These are phyloP conservation scores for Pterocles orientalis DNA, from an alignment of 2,113 vertebrate species.

Conservation along the genomic window DNA sequence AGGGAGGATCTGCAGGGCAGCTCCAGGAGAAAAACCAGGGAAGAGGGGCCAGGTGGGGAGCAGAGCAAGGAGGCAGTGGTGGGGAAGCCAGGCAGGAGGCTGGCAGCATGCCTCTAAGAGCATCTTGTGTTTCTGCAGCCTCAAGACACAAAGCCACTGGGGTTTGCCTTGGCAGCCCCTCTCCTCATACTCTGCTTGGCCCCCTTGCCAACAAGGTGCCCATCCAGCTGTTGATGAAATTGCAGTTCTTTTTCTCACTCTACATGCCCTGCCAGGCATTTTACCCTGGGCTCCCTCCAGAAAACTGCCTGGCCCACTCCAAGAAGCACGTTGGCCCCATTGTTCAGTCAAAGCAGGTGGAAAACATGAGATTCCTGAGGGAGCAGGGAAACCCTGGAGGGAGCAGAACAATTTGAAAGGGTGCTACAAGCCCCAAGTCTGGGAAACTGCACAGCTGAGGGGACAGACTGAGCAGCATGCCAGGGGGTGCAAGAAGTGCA, in stretches of 20 bases:
- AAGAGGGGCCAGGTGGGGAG: neutral
- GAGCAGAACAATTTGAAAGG: neutral
- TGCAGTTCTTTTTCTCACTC: rapidly evolving
- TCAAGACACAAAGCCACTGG: neutral
- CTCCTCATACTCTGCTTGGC: neutral
- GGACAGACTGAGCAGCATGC: neutral
- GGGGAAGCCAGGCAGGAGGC: neutral
- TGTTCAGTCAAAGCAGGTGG: neutral
- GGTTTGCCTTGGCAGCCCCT: neutral
- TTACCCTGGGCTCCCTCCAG: rapidly evolving
- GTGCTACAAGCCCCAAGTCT: neutral
- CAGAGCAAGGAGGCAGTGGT: neutral
- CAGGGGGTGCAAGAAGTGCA: neutral
- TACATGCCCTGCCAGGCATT: neutral
- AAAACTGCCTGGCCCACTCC: neutral
- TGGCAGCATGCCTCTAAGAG: neutral
- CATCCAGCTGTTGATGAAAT: neutral
- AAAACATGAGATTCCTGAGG: neutral
- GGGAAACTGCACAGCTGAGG: neutral
- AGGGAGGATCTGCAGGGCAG: neutral
- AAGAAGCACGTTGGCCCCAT: neutral
- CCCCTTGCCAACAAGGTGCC: neutral
- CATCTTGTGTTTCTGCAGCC: neutral
- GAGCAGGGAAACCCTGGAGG: neutral
- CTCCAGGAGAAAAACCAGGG: neutral